phyloP scores from a whole-genome alignment of 1,140 invertebrate genomes.

The Megalopta genalis region DNA sequence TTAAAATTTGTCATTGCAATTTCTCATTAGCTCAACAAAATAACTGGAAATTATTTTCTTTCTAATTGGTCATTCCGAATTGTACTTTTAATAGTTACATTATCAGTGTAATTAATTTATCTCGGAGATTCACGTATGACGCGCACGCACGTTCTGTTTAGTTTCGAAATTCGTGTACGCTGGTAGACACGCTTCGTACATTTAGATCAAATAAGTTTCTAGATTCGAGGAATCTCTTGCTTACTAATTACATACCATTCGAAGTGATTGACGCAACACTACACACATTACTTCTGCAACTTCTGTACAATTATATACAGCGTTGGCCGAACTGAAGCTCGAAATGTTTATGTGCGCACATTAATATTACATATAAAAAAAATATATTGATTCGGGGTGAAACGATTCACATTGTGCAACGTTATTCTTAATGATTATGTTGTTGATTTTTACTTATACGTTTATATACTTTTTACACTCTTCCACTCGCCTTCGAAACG shows the following conservation, averaged over 20 bases:
- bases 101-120: no score
- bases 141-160: not conserved
- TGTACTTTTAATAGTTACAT: no score
- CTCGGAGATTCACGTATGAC: not conserved
- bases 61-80: not conserved
- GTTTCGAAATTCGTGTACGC: not conserved
- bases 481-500: no score
- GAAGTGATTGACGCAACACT: slow-evolving; percentile 6
- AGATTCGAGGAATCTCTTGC: not conserved
- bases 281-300: slow-evolving; percentile 11
- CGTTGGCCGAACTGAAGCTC: not conserved
- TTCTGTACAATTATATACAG: slow-evolving; percentile 18
- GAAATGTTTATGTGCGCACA: not conserved
- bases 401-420: no score
- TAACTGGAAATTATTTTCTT: not conserved
- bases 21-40: not conserved
- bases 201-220: slow-evolving; percentile 9
- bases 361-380: not conserved
- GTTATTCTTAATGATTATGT: no score
- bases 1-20: not conserved
- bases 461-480: no score
- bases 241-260: slow-evolving; percentile 31
- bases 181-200: slow-evolving; percentile 33
- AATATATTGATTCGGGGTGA: no score
- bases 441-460: no score